phyloP scores from a whole-genome alignment of 2,113 vertebrate genomes.

The Hippocampus mohnikei region DNA sequence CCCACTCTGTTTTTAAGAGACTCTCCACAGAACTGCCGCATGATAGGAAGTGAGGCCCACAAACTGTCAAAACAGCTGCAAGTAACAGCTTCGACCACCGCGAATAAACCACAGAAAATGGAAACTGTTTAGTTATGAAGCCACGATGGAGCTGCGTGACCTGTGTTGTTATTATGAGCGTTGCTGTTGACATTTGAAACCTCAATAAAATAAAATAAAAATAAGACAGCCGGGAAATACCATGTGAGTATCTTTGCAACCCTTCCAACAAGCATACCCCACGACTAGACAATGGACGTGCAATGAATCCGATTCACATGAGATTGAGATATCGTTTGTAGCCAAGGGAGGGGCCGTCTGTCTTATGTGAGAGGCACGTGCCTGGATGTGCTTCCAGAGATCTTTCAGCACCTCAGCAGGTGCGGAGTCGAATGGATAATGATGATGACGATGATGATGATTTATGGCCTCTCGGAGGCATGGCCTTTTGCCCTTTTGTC shows the following conservation, averaged over 20 bases:
- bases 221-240: not conserved
- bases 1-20: not conserved
- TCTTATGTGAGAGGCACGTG: not conserved
- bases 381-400: not conserved
- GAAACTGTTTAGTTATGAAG: not conserved
- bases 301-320: not conserved
- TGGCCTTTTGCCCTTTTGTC: slow-evolving; percentile 23
- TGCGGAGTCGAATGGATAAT: slow-evolving; percentile 26
- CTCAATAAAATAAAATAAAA: not conserved
- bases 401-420: slow-evolving; percentile 29
- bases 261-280: not conserved
- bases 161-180: not conserved
- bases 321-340: not conserved
- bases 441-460: slow-evolving; percentile 18
- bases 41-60: slow-evolving; percentile 2
- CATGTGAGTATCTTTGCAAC: not conserved
- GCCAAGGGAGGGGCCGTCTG: not conserved
- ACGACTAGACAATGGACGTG: not conserved
- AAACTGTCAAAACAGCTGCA: slow-evolving; percentile 1
- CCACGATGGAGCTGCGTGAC: not conserved
- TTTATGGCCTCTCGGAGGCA: slow-evolving; percentile 27
- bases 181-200: not conserved
- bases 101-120: not conserved
- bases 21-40: not conserved
- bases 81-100: not conserved